Evolutionary conservation across 2,113 vertebrate genomes (phyloP), one percentile per base, ranked within the genome.

Genomic region (Puntigrus tetrazona): DNA sequence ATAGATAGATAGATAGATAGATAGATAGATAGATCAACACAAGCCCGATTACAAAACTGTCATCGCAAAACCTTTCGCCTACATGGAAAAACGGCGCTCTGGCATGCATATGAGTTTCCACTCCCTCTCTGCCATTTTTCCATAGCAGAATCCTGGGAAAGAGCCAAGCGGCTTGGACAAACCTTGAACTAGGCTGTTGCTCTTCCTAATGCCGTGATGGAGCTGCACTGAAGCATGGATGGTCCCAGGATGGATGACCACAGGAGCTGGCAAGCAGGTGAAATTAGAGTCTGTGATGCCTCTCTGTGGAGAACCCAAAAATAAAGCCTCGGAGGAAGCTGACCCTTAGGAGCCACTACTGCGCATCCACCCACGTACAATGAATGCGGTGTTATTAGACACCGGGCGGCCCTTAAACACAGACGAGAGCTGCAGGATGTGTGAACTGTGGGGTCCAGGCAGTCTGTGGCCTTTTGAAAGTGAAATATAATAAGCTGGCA

Each of bases 361-460:
- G 78, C 18, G 65, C 38, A 61, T 78, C 65, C 74, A 55, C 82
- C 36, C 88, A 87, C 79, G 85, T 84, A 86, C 85, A 88, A 92
- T 92, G 92, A 92, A 93, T 93, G 90, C 89, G 85, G 81, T 86
- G 90, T 92, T 89, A 92, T 91, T 92, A 91, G 91, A 92, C 86
- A 70, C 85, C 55, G 86, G 90, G 89, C 89, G 86, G 91, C 86
- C 87, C 90, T 90, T 89, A 88, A 85, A 90, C 78, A 84, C 87
- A 88, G 87, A 88, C 89, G 88, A 93, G 92, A 89, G 89, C 90
- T 92, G 91, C 89, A 87, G 90, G 88, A 91, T 88, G 89, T 91
- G 89, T 92, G 74, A 73, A 65, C 41, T 16, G 25, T 27, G 25
- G 41, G 79, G 25, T 45, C 70, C 29, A 2, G 45, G 29, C n/a